phyloP scores from a whole-genome alignment of 2,113 vertebrate genomes.

The Nannobrachium achirus region DNA sequence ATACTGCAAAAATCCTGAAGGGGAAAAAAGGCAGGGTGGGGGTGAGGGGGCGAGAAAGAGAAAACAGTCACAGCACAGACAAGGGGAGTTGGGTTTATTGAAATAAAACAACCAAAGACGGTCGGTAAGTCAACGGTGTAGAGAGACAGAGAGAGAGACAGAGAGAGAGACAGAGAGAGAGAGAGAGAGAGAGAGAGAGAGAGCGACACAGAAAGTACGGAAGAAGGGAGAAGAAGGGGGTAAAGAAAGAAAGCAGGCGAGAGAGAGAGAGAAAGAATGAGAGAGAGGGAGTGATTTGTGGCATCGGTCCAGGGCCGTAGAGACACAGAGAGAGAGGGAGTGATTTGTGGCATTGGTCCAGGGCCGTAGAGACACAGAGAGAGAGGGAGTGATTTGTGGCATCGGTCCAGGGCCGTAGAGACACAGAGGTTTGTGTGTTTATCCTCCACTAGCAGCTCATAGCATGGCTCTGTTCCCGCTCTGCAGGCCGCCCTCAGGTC shows the following conservation, averaged over 20 bases:
- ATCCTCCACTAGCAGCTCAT: slow-evolving; percentile 35
- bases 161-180: not conserved
- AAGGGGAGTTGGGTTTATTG: slow-evolving; percentile 33
- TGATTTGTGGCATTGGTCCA: slow-evolving; percentile 3
- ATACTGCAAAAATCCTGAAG: slow-evolving; percentile 46
- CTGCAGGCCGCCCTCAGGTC: slow-evolving; percentile 73
- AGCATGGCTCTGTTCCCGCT: slow-evolving; percentile 68
- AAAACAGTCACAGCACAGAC: slow-evolving; percentile 15
- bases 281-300: not conserved
- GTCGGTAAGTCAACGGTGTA: not conserved
- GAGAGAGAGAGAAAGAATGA: not conserved
- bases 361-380: too few relatives aligned
- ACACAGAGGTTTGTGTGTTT: slow-evolving; percentile 41
- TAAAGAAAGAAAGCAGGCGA: not conserved
- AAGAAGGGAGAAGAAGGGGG: not conserved
- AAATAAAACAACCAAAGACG: slow-evolving; percentile 20
- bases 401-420: slow-evolving; percentile 19
- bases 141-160: slow-evolving; percentile 33
- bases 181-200: too few relatives aligned
- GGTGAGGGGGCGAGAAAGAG: slow-evolving; percentile 2
- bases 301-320: slow-evolving; percentile 7
- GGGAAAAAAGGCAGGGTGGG: slow-evolving; percentile 2
- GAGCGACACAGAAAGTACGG: not conserved
- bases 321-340: not conserved
- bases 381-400: not conserved